Conservation (phyloP, 2,797 vertebrate genomes). For the Distichodus sexfasciatus region DNA sequence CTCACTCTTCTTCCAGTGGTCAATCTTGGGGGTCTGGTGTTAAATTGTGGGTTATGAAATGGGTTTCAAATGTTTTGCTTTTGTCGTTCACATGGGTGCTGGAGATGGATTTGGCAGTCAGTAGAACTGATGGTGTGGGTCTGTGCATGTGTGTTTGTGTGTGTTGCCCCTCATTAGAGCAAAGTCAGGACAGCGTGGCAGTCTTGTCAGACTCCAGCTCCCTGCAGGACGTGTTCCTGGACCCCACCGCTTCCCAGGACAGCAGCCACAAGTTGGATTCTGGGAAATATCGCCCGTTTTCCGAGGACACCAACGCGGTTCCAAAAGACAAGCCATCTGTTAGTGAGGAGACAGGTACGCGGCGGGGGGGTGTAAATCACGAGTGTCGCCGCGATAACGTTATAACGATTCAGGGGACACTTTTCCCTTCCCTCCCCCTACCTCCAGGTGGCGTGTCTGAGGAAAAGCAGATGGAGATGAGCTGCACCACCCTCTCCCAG, state of each 20-base stretch:
- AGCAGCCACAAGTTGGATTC: slow-evolving; percentile 80
- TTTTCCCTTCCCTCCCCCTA: not conserved
- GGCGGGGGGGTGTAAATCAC: not conserved
- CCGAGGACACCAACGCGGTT: slow-evolving; percentile 70
- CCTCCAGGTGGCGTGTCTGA: slow-evolving; percentile 50
- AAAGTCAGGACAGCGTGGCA: slow-evolving; percentile 94
- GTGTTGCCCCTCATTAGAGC: slow-evolving; percentile 72
- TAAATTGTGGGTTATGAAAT: slow-evolving; percentile 8
- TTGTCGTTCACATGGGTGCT: not conserved
- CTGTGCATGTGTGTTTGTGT: slow-evolving; percentile 37
- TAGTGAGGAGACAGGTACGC: slow-evolving; percentile 80
- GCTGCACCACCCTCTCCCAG: slow-evolving; percentile 36
- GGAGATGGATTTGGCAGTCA: not conserved
- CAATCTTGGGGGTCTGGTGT: slow-evolving; percentile 20
- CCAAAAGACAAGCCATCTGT: slow-evolving; percentile 76
- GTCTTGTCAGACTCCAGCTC: slow-evolving; percentile 96
- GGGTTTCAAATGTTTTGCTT: not conserved
- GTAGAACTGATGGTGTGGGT: slow-evolving; percentile 39
- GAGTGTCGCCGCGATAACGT: too few relatives aligned
- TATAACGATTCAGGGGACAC: not conserved
- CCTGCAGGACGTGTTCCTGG: slow-evolving; percentile 93
- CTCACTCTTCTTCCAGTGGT: not conserved
- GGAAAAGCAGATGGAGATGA: slow-evolving; percentile 53
- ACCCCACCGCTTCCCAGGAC: slow-evolving; percentile 88
- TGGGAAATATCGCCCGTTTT: slow-evolving; percentile 73